Conservation (phyloP, 2,797 vertebrate species). For the Myotis findleyi region DNA sequence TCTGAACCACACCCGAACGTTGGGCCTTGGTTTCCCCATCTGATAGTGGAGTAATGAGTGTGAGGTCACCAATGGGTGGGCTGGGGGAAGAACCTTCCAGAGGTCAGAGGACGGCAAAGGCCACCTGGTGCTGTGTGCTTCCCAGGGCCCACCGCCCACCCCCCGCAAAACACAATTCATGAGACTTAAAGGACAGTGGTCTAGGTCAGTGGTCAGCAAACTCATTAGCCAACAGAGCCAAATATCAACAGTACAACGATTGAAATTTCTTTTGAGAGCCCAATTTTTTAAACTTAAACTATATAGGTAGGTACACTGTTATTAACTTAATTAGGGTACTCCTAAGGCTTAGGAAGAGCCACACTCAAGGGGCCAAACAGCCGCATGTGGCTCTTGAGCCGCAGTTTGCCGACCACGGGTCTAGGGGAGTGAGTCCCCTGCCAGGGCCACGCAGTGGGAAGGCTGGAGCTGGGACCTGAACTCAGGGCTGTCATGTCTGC, state of each 20-base stretch:
- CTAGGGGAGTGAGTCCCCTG: not conserved
- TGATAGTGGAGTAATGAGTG: not conserved
- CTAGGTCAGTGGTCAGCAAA: not conserved
- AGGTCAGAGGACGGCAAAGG: not conserved
- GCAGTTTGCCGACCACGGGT: not conserved
- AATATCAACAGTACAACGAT: too few species aligned
- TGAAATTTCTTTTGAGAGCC: too few species aligned
- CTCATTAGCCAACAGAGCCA: too few species aligned
- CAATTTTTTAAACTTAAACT: too few species aligned
- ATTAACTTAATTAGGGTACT: too few species aligned
- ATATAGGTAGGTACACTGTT: too few species aligned
- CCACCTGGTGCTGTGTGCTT: not conserved
- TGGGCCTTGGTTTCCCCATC: not conserved
- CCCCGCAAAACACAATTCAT: accelerated
- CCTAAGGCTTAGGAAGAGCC: too few species aligned
- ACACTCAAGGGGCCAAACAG: too few species aligned
- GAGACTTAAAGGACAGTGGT: not conserved
- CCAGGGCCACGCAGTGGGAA: not conserved
- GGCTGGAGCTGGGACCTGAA: not conserved
- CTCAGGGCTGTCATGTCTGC: not conserved
- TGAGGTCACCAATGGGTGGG: not conserved
- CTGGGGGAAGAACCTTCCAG: not conserved
- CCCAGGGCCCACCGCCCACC: not conserved
- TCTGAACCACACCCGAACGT: not conserved
- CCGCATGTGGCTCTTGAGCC: too few species aligned